Conservation (phyloP, 2,888 invertebrate genomes). For the Papilio gigon region DNA sequence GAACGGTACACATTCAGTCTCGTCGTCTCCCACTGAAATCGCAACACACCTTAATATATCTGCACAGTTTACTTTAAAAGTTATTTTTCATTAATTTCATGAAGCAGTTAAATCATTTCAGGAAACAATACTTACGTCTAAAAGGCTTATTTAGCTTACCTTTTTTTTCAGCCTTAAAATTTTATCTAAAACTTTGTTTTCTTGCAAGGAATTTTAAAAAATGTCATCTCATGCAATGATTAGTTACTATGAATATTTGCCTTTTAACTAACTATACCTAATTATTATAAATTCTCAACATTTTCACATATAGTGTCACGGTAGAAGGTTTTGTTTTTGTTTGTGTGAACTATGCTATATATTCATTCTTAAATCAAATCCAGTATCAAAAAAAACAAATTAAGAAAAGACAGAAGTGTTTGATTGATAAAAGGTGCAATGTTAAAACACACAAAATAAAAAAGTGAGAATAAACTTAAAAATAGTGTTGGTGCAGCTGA, state of each 20-base stretch:
- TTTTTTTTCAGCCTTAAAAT: neutral
- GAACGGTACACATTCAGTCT: slow-evolving; percentile 62
- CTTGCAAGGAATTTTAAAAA: no score
- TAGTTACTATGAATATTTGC: no score
- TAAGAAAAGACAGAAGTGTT: neutral
- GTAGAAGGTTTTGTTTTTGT: neutral
- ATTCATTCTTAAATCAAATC: neutral
- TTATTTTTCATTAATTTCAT: neutral
- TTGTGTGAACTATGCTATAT: neutral
- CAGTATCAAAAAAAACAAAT: neutral
- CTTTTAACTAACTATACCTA: neutral
- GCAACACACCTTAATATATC: slow-evolving; percentile 2
- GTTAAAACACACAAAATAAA: neutral
- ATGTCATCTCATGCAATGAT: no score
- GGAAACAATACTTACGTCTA: neutral
- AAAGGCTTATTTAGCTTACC: neutral
- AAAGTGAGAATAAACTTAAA: no score
- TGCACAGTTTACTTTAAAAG: neutral
- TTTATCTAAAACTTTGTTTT: neutral
- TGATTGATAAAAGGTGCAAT: neutral
- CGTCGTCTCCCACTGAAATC: slow-evolving; percentile 58
- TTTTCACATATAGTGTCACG: neutral
- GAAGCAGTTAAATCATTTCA: neutral
- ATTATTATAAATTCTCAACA: neutral
- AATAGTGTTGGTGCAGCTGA: slow-evolving; percentile 41